Conservation (phyloP, 2,797 vertebrate species). For the Xenopus petersii region DNA sequence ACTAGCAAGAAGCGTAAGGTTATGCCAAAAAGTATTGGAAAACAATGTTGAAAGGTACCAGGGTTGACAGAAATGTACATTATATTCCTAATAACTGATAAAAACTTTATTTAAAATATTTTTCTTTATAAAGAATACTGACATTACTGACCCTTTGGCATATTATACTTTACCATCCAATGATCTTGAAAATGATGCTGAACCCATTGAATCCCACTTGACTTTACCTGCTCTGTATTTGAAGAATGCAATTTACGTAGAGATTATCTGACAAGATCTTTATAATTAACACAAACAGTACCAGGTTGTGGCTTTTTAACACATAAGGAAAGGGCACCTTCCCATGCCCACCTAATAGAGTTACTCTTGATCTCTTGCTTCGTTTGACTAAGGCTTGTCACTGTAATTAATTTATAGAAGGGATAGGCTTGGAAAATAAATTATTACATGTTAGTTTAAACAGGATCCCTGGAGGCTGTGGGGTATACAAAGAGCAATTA, state of each 20-base stretch:
- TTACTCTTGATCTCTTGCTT: slow-evolving; percentile 3
- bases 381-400: slow-evolving; percentile 17
- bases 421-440: slow-evolving; percentile 26
- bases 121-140: too few relatives aligned
- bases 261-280: neutral
- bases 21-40: too few relatives aligned
- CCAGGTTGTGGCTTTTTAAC: slow-evolving; percentile 15
- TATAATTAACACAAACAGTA: slow-evolving; percentile 14
- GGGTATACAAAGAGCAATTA: slow-evolving; percentile 32
- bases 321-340: neutral
- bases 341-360: slow-evolving; percentile 2
- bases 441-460: slow-evolving; percentile 40
- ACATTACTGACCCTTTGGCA: too few relatives aligned
- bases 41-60: too few relatives aligned
- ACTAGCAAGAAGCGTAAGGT: too few relatives aligned
- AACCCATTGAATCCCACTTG: slow-evolving; percentile 8
- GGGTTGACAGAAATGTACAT: too few relatives aligned
- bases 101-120: too few relatives aligned
- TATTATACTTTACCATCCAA: too few relatives aligned
- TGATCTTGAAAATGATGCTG: slow-evolving; percentile 23
- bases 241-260: slow-evolving; percentile 10
- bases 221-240: slow-evolving; percentile 9
- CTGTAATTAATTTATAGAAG: slow-evolving; percentile 31
- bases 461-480: slow-evolving; percentile 26
- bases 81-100: too few relatives aligned